Evolutionary conservation across 2,113 vertebrate genomes (phyloP).

Genomic region (Sinocyclocheilus anshuiensis): DNA sequence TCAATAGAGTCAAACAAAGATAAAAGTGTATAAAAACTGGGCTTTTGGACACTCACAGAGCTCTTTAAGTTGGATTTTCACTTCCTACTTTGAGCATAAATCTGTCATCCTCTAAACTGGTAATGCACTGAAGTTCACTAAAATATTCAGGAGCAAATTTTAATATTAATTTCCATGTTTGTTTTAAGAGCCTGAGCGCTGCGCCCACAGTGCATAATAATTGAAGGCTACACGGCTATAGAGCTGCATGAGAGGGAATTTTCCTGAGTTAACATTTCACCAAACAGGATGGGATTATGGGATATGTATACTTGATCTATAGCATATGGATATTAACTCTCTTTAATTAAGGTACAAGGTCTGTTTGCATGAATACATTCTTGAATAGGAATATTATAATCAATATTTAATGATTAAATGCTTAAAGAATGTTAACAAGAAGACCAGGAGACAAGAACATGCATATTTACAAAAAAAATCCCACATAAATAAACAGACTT

Average conservation of each 20-base stretch:
- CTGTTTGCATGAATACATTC: neutral
- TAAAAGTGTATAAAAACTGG: neutral
- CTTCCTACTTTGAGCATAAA: constrained; percentile 19
- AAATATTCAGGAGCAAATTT: constrained; percentile 41
- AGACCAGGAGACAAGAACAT: neutral
- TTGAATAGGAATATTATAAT: neutral
- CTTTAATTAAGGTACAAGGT: neutral
- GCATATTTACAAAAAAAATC: neutral
- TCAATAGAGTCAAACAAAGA: neutral
- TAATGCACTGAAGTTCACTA: constrained; percentile 25
- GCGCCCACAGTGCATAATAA: constrained; percentile 1
- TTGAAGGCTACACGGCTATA: neutral
- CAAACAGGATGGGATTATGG: constrained; percentile 9
- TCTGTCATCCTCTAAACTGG: neutral
- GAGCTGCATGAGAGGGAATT: neutral
- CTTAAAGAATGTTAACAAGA: neutral
- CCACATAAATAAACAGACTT: too few species aligned
- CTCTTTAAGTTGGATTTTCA: neutral
- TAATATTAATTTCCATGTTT: constrained; percentile 40
- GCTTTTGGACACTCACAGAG: neutral
- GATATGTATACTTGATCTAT: neutral
- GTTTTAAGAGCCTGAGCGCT: constrained; percentile 36
- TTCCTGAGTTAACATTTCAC: constrained; percentile 14
- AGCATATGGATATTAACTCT: neutral
- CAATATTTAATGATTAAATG: constrained; percentile 14